These are phyloP conservation scores for Leptoteleia sp. DNA, from an alignment of 1,140 invertebrate genomes.

Conservation along the genomic window DNA sequence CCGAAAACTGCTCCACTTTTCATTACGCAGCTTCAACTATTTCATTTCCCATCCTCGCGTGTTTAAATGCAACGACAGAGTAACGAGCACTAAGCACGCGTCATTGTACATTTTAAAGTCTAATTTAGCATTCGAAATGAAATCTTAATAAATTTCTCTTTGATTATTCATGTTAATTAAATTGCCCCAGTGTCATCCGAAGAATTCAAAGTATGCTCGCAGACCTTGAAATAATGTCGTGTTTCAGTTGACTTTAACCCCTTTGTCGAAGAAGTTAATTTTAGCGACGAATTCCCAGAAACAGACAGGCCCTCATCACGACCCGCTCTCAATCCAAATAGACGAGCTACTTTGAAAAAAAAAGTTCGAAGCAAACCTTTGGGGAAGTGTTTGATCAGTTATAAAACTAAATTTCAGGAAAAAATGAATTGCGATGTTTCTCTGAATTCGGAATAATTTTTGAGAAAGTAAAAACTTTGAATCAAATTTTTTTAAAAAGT, in stretches of 20 bases:
- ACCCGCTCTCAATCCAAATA: background rate
- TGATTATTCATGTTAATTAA: constrained; percentile 23
- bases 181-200: background rate
- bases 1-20: constrained; percentile 17
- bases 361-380: too few relatives aligned
- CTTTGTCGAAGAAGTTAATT: background rate
- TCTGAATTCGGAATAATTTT: too few relatives aligned
- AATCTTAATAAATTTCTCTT: constrained; percentile 9
- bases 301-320: background rate
- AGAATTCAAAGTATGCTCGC: background rate
- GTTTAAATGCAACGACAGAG: constrained; percentile 6
- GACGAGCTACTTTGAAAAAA: too few relatives aligned
- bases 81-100: constrained; percentile 4
- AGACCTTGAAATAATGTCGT: constrained; percentile 7
- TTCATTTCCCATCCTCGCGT: background rate
- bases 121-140: background rate
- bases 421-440: too few relatives aligned
- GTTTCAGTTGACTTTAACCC: background rate
- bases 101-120: constrained; percentile 21
- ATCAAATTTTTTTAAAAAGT: too few relatives aligned
- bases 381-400: too few relatives aligned
- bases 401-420: too few relatives aligned
- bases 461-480: too few relatives aligned
- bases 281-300: background rate
- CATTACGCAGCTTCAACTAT: constrained; percentile 3